Evolutionary conservation across 53 echinoderm and acorn worm species (phyloP).

Genomic region (Actinopyga echinites): DNA sequence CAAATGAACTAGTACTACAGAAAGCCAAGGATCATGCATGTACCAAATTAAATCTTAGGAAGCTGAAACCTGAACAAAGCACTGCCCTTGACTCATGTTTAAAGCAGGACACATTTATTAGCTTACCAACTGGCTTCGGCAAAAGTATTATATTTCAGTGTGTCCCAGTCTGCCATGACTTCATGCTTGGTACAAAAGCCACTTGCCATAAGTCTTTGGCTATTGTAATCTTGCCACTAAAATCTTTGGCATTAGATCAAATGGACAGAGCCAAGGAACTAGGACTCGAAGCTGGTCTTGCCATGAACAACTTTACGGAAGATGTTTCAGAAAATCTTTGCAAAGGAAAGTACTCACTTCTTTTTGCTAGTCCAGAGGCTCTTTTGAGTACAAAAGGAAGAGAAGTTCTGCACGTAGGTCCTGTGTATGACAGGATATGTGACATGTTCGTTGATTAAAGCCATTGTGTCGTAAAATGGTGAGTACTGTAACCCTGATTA

Average conservation of each 20-base stretch:
- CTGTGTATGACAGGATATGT: constrained; percentile 33
- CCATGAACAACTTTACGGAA: background rate
- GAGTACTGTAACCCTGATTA: background rate
- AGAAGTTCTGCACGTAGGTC: constrained; percentile 14
- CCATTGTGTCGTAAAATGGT: constrained; percentile 60
- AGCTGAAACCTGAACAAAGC: constrained; percentile 44
- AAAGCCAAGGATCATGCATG: constrained; percentile 12
- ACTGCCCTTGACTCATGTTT: constrained; percentile 44
- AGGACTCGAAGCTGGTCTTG: constrained; percentile 29
- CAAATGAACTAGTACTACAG: background rate
- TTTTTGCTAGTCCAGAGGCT: constrained; percentile 55
- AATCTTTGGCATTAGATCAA: constrained; percentile 44
- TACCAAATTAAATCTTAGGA: constrained; percentile 2
- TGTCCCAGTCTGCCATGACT: constrained; percentile 49
- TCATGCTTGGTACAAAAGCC: background rate
- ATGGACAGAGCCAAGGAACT: constrained; percentile 14
- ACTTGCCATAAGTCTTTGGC: background rate
- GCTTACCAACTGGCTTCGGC: constrained; percentile 61
- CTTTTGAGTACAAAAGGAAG: constrained; percentile 17
- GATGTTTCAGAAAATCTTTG: background rate
- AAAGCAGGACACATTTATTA: constrained; percentile 51
- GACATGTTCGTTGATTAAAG: constrained; percentile 63
- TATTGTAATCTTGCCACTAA: constrained; percentile 42
- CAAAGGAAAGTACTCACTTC: constrained; percentile 26
- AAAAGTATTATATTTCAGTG: constrained; percentile 60